Base-by-base conservation (phyloP, 2,113 vertebrate genomes). In the Nothobranchius furzeri region DNA sequence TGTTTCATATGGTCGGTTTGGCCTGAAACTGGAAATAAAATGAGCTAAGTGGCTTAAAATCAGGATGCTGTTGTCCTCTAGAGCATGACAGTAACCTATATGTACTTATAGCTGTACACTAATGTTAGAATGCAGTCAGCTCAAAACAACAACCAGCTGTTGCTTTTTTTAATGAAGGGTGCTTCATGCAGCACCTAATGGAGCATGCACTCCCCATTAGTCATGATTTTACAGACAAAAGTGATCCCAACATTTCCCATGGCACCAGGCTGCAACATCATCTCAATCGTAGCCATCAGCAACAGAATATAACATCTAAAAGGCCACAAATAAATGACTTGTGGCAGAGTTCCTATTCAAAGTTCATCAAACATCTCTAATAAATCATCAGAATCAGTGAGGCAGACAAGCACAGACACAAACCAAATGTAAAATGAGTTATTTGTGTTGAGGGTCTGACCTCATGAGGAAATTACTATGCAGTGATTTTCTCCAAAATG, bases 341-440 rank as follows among this genome's bases (percentile, higher is more conserved):
- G 52, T 60, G 60, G 53, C 66, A 60, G 25, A 48, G 20, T 11
- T 48, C 17, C 65, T 12, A 68, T n/a, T 42, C 7, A 13, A 13
- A 49, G 24, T 72, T 76, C 51, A 68, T 77, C 72, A 54, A 12
- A 51, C n/a, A 72, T 78, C 54, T 54, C 50, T 40, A 59, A 35
- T 49, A 68, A 70, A 83, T 79, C 70, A 66, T 68, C 68, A 63
- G 48, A 70, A 86, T 78, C 59, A 60, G 48, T 64, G 68, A 66
- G 13, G 4, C 53, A 15, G 68, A 60, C 12, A 63, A 7, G n/a
- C 64, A 75, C 74, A 81, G 70, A 63, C 36, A 77, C 3, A n/a
- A 47, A 52, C 12, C 46, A 66, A 61, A 57, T 40, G 46, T 20
- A 65, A 66, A 76, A 76, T 61, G 45, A 63, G 60, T 60, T 52